Evolutionary conservation across 2,888 invertebrate species (phyloP), one percentile per base, ranked within the genome.

Genomic region (Stenolophus ochropezus): DNA sequence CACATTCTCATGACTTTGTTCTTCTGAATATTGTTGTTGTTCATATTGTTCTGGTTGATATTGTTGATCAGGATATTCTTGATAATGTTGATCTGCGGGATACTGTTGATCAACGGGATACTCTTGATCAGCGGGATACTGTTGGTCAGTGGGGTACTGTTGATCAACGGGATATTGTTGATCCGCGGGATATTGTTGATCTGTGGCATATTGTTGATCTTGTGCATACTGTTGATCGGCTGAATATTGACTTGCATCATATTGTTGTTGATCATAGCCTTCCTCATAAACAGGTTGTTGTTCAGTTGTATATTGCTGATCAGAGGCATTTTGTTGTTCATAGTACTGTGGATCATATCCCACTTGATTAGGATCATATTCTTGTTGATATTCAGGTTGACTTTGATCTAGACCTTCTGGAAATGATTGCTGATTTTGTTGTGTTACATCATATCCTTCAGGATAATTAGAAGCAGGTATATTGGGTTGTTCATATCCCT

Each of bases 1-100:
- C 6, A 51, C 27, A 75, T 51, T 58, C 53, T 61, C 58, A 33
- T 58, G 14, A 21, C 27, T 6, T 27, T 69, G 80, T 56, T 23
- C 27, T 25, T 20, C 23, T 4, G 65, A 42, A 33, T 73, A 65
- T 18, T 53, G 73, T 23, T n/a, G n/a, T 51, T 71, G 14, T 18
- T 56, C n/a, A 11, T 77, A 77, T 20, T 77, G 33, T 20, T 42
- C 33, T 21, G 58, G 27, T 76, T 73, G 20, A 4, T 74, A 25
- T 5, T 47, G 47, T 56, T 69, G 47, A 8, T 33, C 71, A 21
- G 51, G 16, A n/a, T 80, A 61, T 86, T 74, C 87, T 88, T 69
- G 42, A 33, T 81, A 85, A 27, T 75, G 56, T 18, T 75, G 47
- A 5, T 73, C 20, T 47, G 77, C 33, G 11, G 33, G 33, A 14